Conservation (phyloP, 1,140 invertebrate genomes). For the Ruditapes philippinarum region DNA sequence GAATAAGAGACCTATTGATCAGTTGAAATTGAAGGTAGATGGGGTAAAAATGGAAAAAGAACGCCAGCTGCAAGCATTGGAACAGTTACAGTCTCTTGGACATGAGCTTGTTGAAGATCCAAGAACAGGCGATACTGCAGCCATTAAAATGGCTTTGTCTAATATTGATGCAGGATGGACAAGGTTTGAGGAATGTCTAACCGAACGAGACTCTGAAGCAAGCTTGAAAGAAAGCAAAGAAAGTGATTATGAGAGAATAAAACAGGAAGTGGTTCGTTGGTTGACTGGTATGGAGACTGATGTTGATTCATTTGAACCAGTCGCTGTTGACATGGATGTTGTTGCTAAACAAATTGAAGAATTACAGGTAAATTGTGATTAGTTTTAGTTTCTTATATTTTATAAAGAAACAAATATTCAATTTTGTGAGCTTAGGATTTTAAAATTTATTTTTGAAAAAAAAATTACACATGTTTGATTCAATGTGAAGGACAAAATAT, state of each 20-base stretch:
- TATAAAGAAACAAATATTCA: too few species aligned
- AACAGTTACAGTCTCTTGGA: conserved; percentile 93
- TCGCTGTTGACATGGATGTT: conserved; percentile 95
- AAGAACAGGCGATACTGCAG: conserved; percentile 90
- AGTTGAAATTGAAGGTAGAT: conserved; percentile 90
- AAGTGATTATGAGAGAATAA: conserved; percentile 93
- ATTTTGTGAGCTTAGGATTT: too few species aligned
- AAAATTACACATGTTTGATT: too few species aligned
- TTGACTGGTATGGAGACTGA: conserved; percentile 92
- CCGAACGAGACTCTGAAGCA: conserved; percentile 94
- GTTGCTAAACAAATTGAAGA: conserved; percentile 95
- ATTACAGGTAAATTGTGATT: conserved; percentile 91
- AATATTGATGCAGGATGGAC: conserved; percentile 95
- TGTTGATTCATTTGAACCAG: conserved; percentile 91
- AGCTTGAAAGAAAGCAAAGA: conserved; percentile 94
- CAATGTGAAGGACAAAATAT: too few species aligned
- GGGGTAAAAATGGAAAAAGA: conserved; percentile 88
- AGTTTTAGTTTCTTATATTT: too few species aligned
- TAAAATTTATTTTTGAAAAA: too few species aligned
- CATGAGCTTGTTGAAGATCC: conserved; percentile 93
- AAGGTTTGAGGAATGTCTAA: conserved; percentile 90
- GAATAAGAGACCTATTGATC: conserved; percentile 90
- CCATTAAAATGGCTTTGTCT: conserved; percentile 91
- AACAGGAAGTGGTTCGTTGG: conserved; percentile 95
- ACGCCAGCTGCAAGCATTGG: conserved; percentile 89